Base-by-base conservation (phyloP, 53 echinoderm and acorn worm species). In the Echinometra lucunter region DNA sequence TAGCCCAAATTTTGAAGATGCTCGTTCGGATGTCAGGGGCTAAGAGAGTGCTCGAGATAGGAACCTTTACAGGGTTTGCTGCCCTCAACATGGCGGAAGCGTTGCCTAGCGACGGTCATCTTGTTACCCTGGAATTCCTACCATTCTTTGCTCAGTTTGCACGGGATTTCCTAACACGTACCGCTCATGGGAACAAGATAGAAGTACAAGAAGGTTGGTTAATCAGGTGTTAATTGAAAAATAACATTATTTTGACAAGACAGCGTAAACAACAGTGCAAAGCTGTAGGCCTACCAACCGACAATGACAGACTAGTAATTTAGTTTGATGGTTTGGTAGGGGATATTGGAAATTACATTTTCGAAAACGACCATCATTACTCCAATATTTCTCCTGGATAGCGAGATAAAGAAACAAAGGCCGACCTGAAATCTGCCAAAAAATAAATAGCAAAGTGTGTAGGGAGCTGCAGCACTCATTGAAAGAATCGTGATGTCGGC, bases 81-180 rank as follows among this genome's bases (percentile, higher is more conserved):
- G 91, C 95, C 16, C 69, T 91, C 66, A 91, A 91, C 23, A 95
- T 95, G 95, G 91, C 95, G 55, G 95, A 95, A 56, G 95, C 19
- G 72, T 90, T 95, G 91, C 90, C 95, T 58, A 32, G 90, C 15
- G 95, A 88, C 38, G 95, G 95, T 30, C 80, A 74, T 42, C 75
- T 95, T 6, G 90, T 91, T 4, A 88, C 72, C 13, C 44, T 95
- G 35, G 95, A 95, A 5, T 47, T 95, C 2, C 90, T 90, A 58
- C 95, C 91, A 25, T 78, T 56, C 58, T 95, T 95, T 91, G 78
- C 78, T 18, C 78, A 95, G 74, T 80, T 91, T 34, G 78, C 80
- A 9, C 90, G 80, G 4, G 78, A 75, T 40, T 75, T 75, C 40
- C 30, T 75, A 3, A 9, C 35, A 10, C 90, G 75, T n/a, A 82